phyloP scores from a whole-genome alignment of 2,113 vertebrate genomes.

The Sylvia atricapilla region DNA sequence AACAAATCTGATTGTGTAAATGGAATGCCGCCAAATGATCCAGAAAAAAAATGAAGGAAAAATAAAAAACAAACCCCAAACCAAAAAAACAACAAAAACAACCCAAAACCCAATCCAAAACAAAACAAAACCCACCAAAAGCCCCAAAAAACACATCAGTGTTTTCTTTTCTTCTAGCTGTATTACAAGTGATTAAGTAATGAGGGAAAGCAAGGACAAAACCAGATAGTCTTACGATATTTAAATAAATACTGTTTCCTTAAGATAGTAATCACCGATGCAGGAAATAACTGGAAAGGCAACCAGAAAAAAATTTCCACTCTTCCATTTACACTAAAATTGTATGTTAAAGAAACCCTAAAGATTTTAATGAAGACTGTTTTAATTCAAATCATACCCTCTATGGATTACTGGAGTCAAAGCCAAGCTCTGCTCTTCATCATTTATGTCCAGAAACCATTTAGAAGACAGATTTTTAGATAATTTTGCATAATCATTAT shows the following conservation, averaged over 20 bases:
- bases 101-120: too few species aligned
- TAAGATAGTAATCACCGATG: neutral
- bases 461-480: neutral
- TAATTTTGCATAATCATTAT: neutral
- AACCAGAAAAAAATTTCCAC: neutral
- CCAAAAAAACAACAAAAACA: too few species aligned
- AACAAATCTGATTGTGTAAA: neutral
- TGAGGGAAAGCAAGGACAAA: neutral
- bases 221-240: neutral
- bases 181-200: neutral
- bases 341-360: neutral
- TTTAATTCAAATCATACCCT: neutral
- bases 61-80: too few species aligned
- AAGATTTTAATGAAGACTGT: neutral
- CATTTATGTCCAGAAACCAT: neutral
- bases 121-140: too few species aligned
- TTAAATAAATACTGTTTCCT: neutral
- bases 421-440: neutral
- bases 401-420: neutral
- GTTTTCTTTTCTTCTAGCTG: neutral
- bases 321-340: neutral
- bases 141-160: rapidly evolving
- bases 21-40: neutral
- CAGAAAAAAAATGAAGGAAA: neutral
- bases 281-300: neutral